phyloP scores from a whole-genome alignment of 1,140 invertebrate species.

The Liolophura sinensis region DNA sequence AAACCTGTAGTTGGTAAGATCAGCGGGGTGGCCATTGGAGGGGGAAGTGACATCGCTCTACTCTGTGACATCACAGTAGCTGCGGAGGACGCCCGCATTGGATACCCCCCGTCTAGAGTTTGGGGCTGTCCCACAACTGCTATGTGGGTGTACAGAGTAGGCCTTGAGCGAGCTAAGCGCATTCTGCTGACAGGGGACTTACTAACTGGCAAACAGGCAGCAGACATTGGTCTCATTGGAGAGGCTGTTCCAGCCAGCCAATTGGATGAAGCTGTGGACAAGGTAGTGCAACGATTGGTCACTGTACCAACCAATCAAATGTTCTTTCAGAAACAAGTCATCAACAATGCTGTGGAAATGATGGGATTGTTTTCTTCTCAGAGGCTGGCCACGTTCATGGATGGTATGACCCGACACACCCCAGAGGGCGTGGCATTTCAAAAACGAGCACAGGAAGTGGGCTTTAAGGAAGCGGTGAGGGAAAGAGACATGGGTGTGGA shows the following conservation, averaged over 20 bases:
- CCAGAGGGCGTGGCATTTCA: slow-evolving; percentile 38
- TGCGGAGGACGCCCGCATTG: slow-evolving; percentile 28
- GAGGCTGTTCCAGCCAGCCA: slow-evolving; percentile 18
- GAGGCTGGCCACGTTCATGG: slow-evolving; percentile 34
- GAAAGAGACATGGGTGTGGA: slow-evolving; percentile 24
- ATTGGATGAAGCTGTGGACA: slow-evolving; percentile 27
- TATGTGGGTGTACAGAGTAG: slow-evolving; percentile 36
- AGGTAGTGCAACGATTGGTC: slow-evolving; percentile 20
- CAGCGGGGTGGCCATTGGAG: slow-evolving; percentile 31
- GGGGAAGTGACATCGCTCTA: slow-evolving; percentile 37
- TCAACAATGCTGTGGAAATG: slow-evolving; percentile 35
- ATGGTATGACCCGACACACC: slow-evolving; percentile 38
- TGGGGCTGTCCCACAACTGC: slow-evolving; percentile 42
- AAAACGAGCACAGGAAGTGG: slow-evolving; percentile 26
- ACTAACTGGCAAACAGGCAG: slow-evolving; percentile 29
- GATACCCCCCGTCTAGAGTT: slow-evolving; percentile 32
- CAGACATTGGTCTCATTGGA: slow-evolving; percentile 30
- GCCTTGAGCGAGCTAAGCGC: slow-evolving; percentile 33
- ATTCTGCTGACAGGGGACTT: slow-evolving; percentile 36
- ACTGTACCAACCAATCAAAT: slow-evolving; percentile 37
- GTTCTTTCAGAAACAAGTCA: slow-evolving; percentile 38
- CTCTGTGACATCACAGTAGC: slow-evolving; percentile 32
- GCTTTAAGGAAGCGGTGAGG: slow-evolving; percentile 36
- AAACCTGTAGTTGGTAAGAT: slow-evolving; percentile 35
- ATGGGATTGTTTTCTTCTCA: slow-evolving; percentile 30